Conservation (phyloP, 2,113 vertebrate genomes). For the Orcinus orca region DNA sequence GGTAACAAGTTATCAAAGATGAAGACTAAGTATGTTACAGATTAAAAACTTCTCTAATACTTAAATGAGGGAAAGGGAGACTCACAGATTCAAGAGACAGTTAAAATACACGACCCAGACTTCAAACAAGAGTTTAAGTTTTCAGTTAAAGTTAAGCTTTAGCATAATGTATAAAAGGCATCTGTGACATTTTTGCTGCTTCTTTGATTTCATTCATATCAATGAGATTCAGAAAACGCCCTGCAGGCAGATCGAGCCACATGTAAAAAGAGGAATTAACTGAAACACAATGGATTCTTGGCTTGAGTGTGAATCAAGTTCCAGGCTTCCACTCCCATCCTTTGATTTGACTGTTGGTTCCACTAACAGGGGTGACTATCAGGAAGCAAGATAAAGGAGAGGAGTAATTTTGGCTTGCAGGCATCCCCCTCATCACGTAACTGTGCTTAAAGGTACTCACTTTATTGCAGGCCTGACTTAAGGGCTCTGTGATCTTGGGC, state of each 20-base stretch:
- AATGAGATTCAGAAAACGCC: slow-evolving; percentile 19
- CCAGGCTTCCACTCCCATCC: neutral
- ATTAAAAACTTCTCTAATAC: neutral
- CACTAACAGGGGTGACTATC: neutral
- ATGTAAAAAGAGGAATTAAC: neutral
- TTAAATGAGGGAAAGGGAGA: neutral
- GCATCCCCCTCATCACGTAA: neutral
- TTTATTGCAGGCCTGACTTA: neutral
- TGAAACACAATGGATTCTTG: neutral
- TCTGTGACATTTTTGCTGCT: neutral
- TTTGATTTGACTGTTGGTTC: neutral
- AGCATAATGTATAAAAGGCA: neutral
- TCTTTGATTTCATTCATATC: slow-evolving; percentile 34
- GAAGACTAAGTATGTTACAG: neutral
- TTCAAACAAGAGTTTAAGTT: neutral
- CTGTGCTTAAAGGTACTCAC: neutral
- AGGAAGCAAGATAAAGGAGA: neutral
- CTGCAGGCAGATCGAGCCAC: neutral
- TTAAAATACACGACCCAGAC: neutral
- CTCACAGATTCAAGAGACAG: neutral
- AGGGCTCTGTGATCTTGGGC: neutral
- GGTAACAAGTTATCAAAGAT: neutral
- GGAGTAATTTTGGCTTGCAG: neutral
- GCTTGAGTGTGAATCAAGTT: neutral
- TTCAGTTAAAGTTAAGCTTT: neutral